Evolutionary conservation across 1,140 invertebrate genomes (phyloP), one percentile per base, ranked within the genome.

Genomic region (Oedothorax gibbosus): DNA sequence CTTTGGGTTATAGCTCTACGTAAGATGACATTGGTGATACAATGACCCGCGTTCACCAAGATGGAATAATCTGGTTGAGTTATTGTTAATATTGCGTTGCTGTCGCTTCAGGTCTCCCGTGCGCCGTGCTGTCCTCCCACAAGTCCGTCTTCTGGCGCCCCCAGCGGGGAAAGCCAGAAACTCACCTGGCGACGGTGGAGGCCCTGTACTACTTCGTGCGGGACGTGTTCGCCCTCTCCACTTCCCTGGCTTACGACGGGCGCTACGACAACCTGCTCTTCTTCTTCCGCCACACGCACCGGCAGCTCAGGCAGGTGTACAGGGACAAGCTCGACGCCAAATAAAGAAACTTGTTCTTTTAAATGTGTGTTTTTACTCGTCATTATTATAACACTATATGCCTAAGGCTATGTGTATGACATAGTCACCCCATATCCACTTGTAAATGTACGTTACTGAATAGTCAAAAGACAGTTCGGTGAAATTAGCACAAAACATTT

Each of bases 71-170:
- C 35, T 35, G 35, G 35, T 35, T 35, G 35, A n/a, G n/a, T n/a
- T 35, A 35, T n/a, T n/a, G n/a, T n/a, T 35, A 35, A 35, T 35
- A 35, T 69, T 11, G 11, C 1, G 15, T 20, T 8, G 2, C 10
- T 15, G 14, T 86, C 86, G 66, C 87, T 88, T 89, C 90, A 91
- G 93, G 90, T 87, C 90, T 97, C 81, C 93, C 93, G 7, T 94
- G 94, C 89, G 93, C 98, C 20, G 93, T 97, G 8, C 90, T 99
- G 85, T 93, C 94, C 87, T 93, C 93, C 72, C 92, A 95, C 87
- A 92, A 95, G 83, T 97, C 97, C 15, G 94, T 97, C 89, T 99
- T 99, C 91, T 99, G 97, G 97, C 92, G 97, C 10, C 95, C 97
- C 90, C 97, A 99, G 88, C 94, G 94, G 86, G 95, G 95, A 15